These are phyloP conservation scores for Tragelaphus strepsiceros DNA, from an alignment of 2,113 vertebrate species.

Conservation along the genomic window DNA sequence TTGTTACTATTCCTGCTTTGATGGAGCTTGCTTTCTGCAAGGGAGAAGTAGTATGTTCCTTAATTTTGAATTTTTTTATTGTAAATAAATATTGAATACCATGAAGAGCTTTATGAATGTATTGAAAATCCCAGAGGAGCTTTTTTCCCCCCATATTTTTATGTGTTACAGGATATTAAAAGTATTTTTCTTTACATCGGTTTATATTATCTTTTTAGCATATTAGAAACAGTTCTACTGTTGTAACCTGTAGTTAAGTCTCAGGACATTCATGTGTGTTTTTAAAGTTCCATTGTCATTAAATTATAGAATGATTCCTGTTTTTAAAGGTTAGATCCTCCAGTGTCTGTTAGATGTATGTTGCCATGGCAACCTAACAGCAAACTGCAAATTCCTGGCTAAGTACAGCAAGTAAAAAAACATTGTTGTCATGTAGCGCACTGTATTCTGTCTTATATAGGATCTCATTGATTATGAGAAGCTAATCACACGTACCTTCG, in stretches of 20 bases:
- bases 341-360: neutral
- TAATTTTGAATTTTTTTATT: slow-evolving; percentile 2
- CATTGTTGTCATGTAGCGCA: neutral
- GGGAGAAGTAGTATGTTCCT: neutral
- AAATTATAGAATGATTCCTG: slow-evolving; percentile 24
- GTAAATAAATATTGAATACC: neutral
- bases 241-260: neutral
- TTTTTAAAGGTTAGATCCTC: slow-evolving; percentile 32
- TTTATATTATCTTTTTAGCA: neutral
- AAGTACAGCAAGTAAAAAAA: slow-evolving; percentile 11
- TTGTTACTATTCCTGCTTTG: neutral
- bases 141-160: neutral
- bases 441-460: neutral
- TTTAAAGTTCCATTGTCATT: slow-evolving; percentile 21
- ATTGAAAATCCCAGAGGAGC: neutral
- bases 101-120: neutral
- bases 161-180: neutral
- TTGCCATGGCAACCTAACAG: slow-evolving; percentile 51
- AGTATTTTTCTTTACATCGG: neutral
- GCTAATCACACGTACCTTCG: neutral
- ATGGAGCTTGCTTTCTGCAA: neutral
- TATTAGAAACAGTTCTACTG: neutral
- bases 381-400: slow-evolving; percentile 29
- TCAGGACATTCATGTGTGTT: neutral
- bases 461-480: neutral